phyloP scores from a whole-genome alignment of 2,113 vertebrate genomes.

The Nibea albiflora region DNA sequence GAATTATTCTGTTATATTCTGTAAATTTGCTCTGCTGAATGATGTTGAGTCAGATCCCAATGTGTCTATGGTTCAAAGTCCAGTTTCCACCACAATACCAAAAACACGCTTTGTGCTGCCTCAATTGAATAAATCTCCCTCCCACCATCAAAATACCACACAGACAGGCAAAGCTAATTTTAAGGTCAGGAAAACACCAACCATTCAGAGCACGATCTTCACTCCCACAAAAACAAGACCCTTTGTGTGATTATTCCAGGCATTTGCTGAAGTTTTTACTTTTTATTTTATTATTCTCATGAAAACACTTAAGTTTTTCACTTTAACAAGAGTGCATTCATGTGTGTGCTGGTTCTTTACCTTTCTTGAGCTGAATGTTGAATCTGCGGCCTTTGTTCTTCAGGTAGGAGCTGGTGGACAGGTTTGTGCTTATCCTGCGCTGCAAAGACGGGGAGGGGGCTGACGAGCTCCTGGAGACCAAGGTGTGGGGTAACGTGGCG shows the following conservation, averaged over 20 bases:
- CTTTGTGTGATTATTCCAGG: not conserved
- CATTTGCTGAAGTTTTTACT: not conserved
- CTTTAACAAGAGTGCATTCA: not conserved
- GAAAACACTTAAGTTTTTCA: not conserved
- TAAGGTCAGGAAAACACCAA: not conserved
- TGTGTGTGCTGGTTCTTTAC: constrained; percentile 73
- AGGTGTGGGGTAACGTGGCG: constrained; percentile 84
- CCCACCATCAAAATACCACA: not conserved
- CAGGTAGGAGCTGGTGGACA: constrained; percentile 81
- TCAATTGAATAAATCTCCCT: not conserved
- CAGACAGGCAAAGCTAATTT: not conserved
- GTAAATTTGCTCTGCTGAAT: too few relatives aligned
- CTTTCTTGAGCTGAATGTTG: constrained; percentile 94
- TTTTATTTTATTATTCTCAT: not conserved
- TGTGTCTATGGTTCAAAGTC: not conserved
- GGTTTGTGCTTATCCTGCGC: constrained; percentile 80
- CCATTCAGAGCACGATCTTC: too few relatives aligned
- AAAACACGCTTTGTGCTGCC: not conserved
- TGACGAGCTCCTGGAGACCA: constrained; percentile 82
- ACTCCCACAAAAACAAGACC: not conserved
- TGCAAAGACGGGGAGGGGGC: constrained; percentile 84
- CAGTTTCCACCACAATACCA: not conserved
- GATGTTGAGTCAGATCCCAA: too few relatives aligned
- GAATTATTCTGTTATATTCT: not conserved
- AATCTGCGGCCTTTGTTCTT: constrained; percentile 92